Percentiles rank a stretch among this genome's conserved stretches.
phyloP scores from a whole-genome alignment of 2,113 vertebrate species.

The Lepisosteus osseus region DNA sequence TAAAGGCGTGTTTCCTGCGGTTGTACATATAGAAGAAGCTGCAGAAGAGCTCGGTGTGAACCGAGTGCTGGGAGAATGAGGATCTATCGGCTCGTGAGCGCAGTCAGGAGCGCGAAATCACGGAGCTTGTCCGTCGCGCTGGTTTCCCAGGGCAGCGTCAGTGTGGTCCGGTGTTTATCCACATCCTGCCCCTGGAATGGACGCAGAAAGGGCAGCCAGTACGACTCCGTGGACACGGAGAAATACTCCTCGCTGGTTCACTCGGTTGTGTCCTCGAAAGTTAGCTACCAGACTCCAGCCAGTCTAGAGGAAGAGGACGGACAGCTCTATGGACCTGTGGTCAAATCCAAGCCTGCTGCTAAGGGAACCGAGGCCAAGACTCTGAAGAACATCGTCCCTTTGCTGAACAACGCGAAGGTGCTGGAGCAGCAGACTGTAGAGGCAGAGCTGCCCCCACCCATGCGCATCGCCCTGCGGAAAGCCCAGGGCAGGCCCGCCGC shows the following conservation, averaged over 20 bases:
- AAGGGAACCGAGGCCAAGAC: conserved; percentile 32
- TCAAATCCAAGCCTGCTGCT: conserved; percentile 49
- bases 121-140: conserved; percentile 30
- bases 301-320: conserved; percentile 72
- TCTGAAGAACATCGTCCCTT: conserved; percentile 62
- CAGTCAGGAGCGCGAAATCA: conserved; percentile 38
- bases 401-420: conserved; percentile 60
- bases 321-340: conserved; percentile 71
- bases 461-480: conserved; percentile 63
- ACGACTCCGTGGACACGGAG: conserved; percentile 73
- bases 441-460: conserved; percentile 40
- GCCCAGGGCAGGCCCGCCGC: conserved; percentile 13
- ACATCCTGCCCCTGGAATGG: conserved; percentile 45
- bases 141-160: conserved; percentile 33
- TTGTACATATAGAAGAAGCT: too few species aligned
- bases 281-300: conserved; percentile 68
- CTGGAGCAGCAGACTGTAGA: conserved; percentile 21
- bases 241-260: conserved; percentile 80
- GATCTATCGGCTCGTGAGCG: conserved; percentile 39
- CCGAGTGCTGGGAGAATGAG: conserved; percentile 51
- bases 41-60: too few species aligned
- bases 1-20: too few species aligned
- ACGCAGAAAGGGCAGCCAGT: conserved; percentile 71
- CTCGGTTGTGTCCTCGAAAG: conserved; percentile 69
- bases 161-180: conserved; percentile 45